Conservation (phyloP, 2,797 vertebrate genomes). For the Erpetoichthys calabaricus region DNA sequence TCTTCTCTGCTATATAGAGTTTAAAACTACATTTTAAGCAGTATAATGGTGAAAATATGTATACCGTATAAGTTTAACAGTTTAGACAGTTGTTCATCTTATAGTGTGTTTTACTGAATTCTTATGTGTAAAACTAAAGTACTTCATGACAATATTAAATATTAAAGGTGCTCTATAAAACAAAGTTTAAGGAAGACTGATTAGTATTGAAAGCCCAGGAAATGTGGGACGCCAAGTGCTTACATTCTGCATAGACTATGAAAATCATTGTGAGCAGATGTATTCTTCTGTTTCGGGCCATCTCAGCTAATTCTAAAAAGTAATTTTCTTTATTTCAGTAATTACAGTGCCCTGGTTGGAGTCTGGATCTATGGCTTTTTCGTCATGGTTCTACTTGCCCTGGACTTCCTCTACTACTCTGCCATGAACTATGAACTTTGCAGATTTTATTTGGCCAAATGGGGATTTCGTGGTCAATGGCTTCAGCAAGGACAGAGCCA, state of each 20-base stretch:
- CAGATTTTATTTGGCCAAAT: slow-evolving; percentile 82
- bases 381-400: slow-evolving; percentile 75
- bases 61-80: too few species aligned
- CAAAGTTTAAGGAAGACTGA: too few species aligned
- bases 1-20: too few species aligned
- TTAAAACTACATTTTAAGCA: too few species aligned
- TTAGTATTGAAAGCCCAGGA: slow-evolving; percentile 31
- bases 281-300: slow-evolving; percentile 26
- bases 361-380: slow-evolving; percentile 98
- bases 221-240: slow-evolving; percentile 32
- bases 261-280: slow-evolving; percentile 16
- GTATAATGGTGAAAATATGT: too few species aligned
- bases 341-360: slow-evolving; percentile 86
- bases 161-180: too few species aligned
- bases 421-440: slow-evolving; percentile 96
- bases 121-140: too few species aligned
- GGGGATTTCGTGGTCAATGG: slow-evolving; percentile 88
- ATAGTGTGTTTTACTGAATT: too few species aligned
- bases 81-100: too few species aligned
- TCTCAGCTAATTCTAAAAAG: slow-evolving; percentile 22
- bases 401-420: slow-evolving; percentile 95
- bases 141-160: too few species aligned
- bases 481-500: slow-evolving; percentile 73
- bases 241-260: slow-evolving; percentile 11
- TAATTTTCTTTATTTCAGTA: slow-evolving; percentile 47